Conservation (phyloP, 2,113 vertebrate species). For the Panthera leo region DNA sequence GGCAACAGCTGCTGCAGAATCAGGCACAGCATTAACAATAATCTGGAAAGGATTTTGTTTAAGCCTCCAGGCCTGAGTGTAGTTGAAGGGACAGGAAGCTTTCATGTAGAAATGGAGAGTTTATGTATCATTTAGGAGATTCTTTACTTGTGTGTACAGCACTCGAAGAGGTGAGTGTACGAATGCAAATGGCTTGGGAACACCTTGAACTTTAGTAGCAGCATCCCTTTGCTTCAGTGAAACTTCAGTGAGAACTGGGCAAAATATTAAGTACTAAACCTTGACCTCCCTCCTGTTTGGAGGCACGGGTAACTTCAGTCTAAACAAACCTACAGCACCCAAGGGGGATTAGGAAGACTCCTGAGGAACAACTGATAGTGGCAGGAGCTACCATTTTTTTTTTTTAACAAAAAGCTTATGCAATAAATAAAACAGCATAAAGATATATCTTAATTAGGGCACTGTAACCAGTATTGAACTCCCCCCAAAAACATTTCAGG, state of each 20-base stretch:
- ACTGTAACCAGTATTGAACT: not conserved
- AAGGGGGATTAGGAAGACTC: not conserved
- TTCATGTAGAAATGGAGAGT: not conserved
- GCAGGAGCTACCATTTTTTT: not conserved
- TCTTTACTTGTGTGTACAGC: accelerated
- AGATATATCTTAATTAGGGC: not conserved
- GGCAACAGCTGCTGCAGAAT: conserved; percentile 25
- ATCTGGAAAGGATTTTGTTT: conserved; percentile 39
- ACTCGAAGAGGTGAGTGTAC: not conserved
- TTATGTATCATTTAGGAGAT: not conserved
- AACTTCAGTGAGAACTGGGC: not conserved
- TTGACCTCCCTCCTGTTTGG: not conserved
- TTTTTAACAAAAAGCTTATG: not conserved
- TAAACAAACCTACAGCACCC: not conserved
- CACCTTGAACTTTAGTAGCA: conserved; percentile 5
- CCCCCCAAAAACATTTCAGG: not conserved
- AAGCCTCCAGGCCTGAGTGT: not conserved
- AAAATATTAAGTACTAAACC: not conserved
- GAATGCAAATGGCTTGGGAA: conserved; percentile 45
- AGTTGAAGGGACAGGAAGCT: conserved; percentile 32
- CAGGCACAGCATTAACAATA: not conserved
- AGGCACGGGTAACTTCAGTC: not conserved
- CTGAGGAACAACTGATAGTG: not conserved
- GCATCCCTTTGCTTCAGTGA: not conserved
- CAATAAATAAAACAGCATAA: not conserved